These are phyloP conservation scores for Hippoglossus stenolepis DNA, from an alignment of 2,113 vertebrate species.

Conservation along the genomic window DNA sequence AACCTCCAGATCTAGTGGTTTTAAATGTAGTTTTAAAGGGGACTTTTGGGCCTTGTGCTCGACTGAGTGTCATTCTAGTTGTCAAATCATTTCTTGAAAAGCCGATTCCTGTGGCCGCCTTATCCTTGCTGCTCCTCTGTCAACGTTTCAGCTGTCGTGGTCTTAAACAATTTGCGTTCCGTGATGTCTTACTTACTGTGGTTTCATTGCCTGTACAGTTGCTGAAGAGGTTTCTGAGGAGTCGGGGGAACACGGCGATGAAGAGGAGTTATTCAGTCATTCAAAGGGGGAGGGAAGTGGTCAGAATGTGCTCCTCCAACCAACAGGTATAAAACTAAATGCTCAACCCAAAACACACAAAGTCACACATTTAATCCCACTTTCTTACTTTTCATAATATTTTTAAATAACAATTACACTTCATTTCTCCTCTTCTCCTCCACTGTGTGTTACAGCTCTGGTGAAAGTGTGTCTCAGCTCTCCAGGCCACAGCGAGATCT, in stretches of 20 bases:
- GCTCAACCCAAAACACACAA: not conserved
- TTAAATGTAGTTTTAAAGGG: too few relatives aligned
- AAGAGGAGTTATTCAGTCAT: constrained; percentile 7
- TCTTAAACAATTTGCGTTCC: not conserved
- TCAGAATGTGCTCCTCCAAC: not conserved
- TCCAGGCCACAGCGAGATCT: constrained; percentile 1
- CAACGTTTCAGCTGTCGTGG: not conserved
- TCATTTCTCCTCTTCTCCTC: not conserved
- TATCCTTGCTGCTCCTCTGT: too few relatives aligned
- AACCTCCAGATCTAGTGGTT: too few relatives aligned
- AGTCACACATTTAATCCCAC: not conserved
- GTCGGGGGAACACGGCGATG: constrained; percentile 27
- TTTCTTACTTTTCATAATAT: not conserved
- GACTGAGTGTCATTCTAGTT: too few relatives aligned
- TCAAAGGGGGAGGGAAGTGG: constrained; percentile 9
- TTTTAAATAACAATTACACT: not conserved
- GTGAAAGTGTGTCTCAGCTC: constrained; percentile 62
- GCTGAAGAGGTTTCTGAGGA: constrained; percentile 38
- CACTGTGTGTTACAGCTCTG: constrained; percentile 51
- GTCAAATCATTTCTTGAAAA: too few relatives aligned
- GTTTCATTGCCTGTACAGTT: not conserved
- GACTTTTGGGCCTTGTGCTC: too few relatives aligned
- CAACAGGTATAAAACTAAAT: constrained; percentile 15
- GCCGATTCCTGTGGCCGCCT: too few relatives aligned
- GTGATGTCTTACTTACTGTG: not conserved